A percentile compares a stretch with the other conserved stretches of the same genome.
Evolutionary conservation across 2,797 vertebrate genomes (phyloP).

Genomic region (Onychomys torridus): DNA sequence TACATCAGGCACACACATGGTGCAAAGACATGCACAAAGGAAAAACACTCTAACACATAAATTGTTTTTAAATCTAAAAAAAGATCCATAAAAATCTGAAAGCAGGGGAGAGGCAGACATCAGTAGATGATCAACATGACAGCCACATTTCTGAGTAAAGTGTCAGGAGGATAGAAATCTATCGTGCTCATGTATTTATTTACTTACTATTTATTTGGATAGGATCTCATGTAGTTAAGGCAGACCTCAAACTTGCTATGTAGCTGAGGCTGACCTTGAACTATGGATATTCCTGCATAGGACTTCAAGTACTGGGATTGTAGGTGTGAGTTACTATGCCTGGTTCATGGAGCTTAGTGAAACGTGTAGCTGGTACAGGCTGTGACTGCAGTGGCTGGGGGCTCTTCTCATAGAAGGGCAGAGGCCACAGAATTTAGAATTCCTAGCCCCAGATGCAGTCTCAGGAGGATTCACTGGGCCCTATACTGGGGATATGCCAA

Average conservation of each 20-base stretch:
- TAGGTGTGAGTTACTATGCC: not conserved
- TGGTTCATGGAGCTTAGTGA: not conserved
- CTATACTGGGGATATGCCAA: not conserved
- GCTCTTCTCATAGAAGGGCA: not conserved
- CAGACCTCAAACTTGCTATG: not conserved
- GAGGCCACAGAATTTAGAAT: not conserved
- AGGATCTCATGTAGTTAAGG: no score
- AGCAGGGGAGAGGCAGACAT: not conserved
- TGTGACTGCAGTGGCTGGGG: accelerated
- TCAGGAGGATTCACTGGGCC: not conserved
- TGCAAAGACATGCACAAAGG: not conserved
- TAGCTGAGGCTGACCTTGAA: not conserved
- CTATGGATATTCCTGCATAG: not conserved
- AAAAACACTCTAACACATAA: not conserved
- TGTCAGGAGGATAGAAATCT: not conserved
- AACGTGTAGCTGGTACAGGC: not conserved
- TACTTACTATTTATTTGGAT: not conserved
- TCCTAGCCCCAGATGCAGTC: not conserved
- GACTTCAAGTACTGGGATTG: not conserved
- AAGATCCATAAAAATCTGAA: not conserved
- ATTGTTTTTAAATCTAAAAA: not conserved
- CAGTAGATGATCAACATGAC: not conserved
- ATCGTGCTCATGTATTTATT: not conserved
- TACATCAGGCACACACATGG: not conserved
- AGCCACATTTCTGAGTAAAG: not conserved